phyloP scores from a whole-genome alignment of 1,140 invertebrate genomes.

The Oscheius sp. region DNA sequence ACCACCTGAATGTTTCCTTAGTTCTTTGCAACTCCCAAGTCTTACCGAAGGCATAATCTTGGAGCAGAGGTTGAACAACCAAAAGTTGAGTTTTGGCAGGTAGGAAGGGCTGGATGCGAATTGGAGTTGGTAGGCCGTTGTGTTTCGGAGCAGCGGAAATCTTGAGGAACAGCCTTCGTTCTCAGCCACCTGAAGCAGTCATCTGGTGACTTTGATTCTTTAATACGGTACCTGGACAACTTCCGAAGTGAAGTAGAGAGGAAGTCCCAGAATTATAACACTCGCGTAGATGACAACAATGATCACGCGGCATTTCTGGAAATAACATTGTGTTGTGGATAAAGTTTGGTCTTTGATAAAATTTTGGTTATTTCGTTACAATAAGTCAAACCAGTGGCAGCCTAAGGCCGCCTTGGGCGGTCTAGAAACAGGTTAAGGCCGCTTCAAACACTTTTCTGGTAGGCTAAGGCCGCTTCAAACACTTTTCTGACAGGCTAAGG shows the following conservation, averaged over 20 bases:
- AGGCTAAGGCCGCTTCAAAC: too few species aligned
- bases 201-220: not conserved
- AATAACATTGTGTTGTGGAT: not conserved
- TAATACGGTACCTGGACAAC: constrained; percentile 27
- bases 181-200: constrained; percentile 22
- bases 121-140: constrained; percentile 24
- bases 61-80: constrained; percentile 46
- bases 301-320: constrained; percentile 29
- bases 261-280: constrained; percentile 45
- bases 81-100: constrained; percentile 46
- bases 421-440: too few species aligned
- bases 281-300: constrained; percentile 47
- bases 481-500: too few species aligned
- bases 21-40: not conserved
- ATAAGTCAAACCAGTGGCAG: too few species aligned
- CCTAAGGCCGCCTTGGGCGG: too few species aligned
- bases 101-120: not conserved
- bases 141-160: constrained; percentile 16
- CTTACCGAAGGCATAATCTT: constrained; percentile 48
- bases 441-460: too few species aligned
- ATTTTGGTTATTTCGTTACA: too few species aligned
- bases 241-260: constrained; percentile 53
- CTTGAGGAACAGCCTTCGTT: constrained; percentile 31
- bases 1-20: constrained; percentile 18
- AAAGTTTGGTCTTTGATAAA: not conserved